Evolutionary conservation across 2,797 vertebrate genomes (phyloP).

Genomic region (Sphenodon punctatus): DNA sequence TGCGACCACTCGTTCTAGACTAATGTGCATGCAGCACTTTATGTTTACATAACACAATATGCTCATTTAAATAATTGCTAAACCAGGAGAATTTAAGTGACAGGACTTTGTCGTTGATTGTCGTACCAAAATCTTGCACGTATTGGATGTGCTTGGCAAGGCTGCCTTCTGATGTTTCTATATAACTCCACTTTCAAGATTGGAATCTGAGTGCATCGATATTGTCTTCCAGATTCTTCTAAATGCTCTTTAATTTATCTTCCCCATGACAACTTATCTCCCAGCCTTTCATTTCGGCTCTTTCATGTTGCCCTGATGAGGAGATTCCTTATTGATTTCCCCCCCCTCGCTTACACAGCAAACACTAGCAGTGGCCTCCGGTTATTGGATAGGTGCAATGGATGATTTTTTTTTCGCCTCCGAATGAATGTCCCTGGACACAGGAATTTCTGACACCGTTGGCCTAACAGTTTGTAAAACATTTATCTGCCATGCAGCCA

Average conservation of each 20-base stretch:
- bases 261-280: not conserved
- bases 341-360: not conserved
- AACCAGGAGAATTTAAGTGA: not conserved
- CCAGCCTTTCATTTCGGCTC: not conserved
- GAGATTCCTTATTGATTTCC: not conserved
- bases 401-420: not conserved
- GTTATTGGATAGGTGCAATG: not conserved
- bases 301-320: not conserved
- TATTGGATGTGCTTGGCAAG: too few species aligned
- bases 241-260: not conserved
- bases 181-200: rapidly evolving
- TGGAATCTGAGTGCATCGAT: rapidly evolving
- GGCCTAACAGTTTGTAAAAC: not conserved
- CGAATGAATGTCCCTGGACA: not conserved
- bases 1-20: not conserved
- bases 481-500: not conserved
- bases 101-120: too few species aligned
- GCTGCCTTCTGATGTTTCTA: not conserved
- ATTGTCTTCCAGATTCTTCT: not conserved
- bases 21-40: not conserved
- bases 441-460: not conserved
- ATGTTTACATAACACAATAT: not conserved
- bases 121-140: too few species aligned
- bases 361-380: not conserved
- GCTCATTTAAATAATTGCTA: not conserved